phyloP scores from a whole-genome alignment of 2,797 vertebrate genomes.

The Galago senegalensis region DNA sequence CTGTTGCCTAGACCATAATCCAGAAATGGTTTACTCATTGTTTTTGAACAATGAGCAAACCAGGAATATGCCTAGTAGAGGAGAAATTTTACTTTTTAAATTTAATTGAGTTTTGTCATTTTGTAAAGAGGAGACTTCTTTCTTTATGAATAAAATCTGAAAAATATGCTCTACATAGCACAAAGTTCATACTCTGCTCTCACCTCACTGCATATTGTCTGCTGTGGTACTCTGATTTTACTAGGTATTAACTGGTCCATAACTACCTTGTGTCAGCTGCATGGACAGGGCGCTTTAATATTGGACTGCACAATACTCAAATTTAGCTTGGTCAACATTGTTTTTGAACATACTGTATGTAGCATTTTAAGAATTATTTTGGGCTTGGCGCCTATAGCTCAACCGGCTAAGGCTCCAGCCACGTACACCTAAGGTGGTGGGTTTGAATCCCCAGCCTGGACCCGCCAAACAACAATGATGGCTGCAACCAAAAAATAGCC shows the following conservation, averaged over 20 bases:
- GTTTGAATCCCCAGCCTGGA: no score
- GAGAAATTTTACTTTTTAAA: not conserved
- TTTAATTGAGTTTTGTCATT: not conserved
- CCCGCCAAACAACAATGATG: no score
- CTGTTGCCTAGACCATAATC: no score
- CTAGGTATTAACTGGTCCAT: not conserved
- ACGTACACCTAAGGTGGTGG: no score
- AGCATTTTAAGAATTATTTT: not conserved
- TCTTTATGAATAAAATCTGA: not conserved
- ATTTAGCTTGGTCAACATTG: not conserved
- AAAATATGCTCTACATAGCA: not conserved
- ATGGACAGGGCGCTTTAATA: not conserved
- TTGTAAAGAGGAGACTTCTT: not conserved
- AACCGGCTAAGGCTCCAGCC: no score
- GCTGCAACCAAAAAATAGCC: no score
- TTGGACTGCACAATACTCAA: not conserved
- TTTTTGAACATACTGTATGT: not conserved
- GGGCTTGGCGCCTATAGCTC: no score
- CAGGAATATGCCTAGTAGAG: not conserved
- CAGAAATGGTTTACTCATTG: not conserved
- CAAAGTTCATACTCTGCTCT: not conserved
- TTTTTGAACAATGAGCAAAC: not conserved
- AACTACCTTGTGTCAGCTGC: not conserved
- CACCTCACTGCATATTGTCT: not conserved
- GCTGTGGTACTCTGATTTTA: not conserved